Percentiles rank a stretch among this genome's conserved stretches.
phyloP scores from a whole-genome alignment of 1,140 invertebrate species.

The Danaus melanippus region DNA sequence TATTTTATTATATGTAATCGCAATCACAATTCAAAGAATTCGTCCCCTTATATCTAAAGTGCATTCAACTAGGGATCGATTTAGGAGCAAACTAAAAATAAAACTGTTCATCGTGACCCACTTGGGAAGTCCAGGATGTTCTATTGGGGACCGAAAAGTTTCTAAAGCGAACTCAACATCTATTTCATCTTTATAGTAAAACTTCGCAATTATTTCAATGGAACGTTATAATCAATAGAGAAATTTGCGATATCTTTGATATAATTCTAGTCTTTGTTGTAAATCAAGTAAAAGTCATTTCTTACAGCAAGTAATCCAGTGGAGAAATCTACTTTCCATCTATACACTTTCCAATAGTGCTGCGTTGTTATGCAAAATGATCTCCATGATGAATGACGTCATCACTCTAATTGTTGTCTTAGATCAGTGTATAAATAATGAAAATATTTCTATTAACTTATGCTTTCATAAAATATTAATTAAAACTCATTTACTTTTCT shows the following conservation, averaged over 20 bases:
- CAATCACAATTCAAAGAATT: too few species aligned
- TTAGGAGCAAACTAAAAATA: conserved; percentile 43
- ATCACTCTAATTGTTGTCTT: neutral
- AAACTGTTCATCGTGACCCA: conserved; percentile 35
- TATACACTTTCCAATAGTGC: conserved; percentile 24
- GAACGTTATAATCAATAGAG: too few species aligned
- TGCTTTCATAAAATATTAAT: too few species aligned
- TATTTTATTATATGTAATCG: too few species aligned
- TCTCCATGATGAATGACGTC: conserved; percentile 18
- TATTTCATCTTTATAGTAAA: too few species aligned
- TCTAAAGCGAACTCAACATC: neutral
- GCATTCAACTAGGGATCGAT: conserved; percentile 47
- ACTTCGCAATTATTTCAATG: too few species aligned
- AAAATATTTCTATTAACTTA: too few species aligned
- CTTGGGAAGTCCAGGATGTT: conserved; percentile 32
- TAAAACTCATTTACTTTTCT: too few species aligned
- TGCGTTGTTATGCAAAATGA: conserved; percentile 18
- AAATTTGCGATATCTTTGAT: neutral
- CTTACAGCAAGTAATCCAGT: conserved; percentile 14
- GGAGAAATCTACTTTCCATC: conserved; percentile 24
- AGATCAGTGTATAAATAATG: too few species aligned
- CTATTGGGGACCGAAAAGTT: conserved; percentile 24
- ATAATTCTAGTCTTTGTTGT: conserved; percentile 14
- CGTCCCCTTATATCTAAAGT: conserved; percentile 14
- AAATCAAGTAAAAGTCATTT: conserved; percentile 22